These are phyloP conservation scores for Microcebus tavaratra DNA, from an alignment of 2,113 vertebrate genomes.

Conservation along the genomic window DNA sequence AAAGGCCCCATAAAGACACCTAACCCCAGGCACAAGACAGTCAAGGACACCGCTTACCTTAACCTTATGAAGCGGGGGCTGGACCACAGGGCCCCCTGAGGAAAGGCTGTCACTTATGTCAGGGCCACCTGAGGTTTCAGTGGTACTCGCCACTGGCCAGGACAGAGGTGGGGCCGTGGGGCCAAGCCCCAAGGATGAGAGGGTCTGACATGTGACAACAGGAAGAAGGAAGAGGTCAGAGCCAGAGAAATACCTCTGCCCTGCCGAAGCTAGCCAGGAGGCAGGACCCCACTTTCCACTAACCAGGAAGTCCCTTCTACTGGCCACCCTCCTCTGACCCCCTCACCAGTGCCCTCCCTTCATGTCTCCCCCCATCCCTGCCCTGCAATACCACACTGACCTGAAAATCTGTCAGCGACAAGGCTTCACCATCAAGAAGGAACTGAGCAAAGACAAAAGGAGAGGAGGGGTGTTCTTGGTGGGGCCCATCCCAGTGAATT, in stretches of 20 bases:
- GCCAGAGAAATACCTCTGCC: background rate
- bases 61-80: conserved; percentile 84
- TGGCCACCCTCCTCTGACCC: background rate
- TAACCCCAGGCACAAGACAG: background rate
- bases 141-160: conserved; percentile 55
- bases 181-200: background rate
- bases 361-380: background rate
- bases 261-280: background rate
- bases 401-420: conserved; percentile 89
- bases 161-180: background rate
- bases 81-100: conserved; percentile 77
- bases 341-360: background rate
- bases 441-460: conserved; percentile 86
- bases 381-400: conserved; percentile 82
- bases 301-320: background rate
- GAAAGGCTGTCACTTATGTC: conserved; percentile 93
- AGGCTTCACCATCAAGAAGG: conserved; percentile 87
- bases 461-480: background rate
- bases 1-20: background rate
- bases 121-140: conserved; percentile 90
- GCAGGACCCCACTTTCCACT: background rate
- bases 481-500: background rate
- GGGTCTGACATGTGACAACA: background rate
- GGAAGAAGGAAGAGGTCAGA: background rate
- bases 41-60: conserved; percentile 82